Conservation (phyloP, 1,140 invertebrate species). For the Marisa cornuarietis region DNA sequence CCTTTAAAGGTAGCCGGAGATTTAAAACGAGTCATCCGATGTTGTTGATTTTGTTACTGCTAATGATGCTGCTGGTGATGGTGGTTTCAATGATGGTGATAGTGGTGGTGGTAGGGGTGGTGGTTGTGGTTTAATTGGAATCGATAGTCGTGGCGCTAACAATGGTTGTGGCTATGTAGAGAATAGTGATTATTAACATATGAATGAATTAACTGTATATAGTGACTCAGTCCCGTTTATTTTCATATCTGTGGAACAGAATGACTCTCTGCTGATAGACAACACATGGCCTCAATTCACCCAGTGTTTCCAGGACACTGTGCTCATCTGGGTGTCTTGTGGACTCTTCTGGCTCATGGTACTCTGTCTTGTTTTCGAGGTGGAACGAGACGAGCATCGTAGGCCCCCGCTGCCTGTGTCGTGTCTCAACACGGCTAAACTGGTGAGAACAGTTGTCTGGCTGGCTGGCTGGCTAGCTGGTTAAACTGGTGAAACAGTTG, state of each 20-base stretch:
- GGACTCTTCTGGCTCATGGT: conserved; percentile 82
- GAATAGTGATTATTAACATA: no score
- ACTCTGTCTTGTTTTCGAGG: conserved; percentile 73
- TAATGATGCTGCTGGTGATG: neutral
- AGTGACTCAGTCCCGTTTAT: neutral
- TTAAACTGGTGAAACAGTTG: no score
- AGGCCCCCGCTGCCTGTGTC: conserved; percentile 7
- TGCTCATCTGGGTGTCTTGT: conserved; percentile 86
- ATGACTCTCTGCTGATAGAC: conserved; percentile 66
- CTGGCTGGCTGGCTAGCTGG: no score
- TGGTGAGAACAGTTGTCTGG: conserved; percentile 30
- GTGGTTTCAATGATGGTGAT: neutral
- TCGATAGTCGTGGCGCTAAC: neutral
- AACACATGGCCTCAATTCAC: conserved; percentile 70
- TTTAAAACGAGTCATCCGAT: neutral
- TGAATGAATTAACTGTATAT: no score
- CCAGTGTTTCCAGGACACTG: conserved; percentile 69
- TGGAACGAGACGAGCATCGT: neutral
- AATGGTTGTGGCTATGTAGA: conserved; percentile 2
- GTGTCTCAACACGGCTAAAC: conserved; percentile 32
- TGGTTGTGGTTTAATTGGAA: neutral
- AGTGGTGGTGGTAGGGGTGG: neutral
- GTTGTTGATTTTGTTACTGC: neutral
- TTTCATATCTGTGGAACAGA: conserved; percentile 22
- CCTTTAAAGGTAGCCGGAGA: neutral